Conservation (phyloP, 2,113 vertebrate species). For the Nycticorax nycticorax region DNA sequence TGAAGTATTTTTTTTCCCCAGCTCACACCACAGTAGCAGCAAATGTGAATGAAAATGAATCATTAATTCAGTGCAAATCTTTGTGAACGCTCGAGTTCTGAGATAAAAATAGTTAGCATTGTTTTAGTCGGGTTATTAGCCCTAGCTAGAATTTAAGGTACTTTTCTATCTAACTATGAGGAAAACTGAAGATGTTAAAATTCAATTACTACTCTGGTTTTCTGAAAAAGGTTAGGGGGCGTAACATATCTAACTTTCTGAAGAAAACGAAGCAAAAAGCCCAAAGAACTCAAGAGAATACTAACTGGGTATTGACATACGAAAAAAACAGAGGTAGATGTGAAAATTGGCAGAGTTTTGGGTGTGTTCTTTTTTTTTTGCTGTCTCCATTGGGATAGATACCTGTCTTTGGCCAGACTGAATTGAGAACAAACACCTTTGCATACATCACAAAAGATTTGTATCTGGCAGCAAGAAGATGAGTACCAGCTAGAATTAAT, state of each 20-base stretch:
- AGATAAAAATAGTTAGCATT: neutral
- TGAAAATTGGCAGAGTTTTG: neutral
- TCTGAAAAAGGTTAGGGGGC: neutral
- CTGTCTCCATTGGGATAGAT: neutral
- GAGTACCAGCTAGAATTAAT: neutral
- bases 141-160: neutral
- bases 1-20: neutral
- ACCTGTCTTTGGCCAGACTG: neutral
- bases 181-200: neutral
- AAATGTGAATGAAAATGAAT: neutral
- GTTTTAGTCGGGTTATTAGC: neutral
- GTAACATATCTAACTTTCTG: neutral
- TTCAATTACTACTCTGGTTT: neutral
- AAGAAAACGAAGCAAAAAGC: neutral
- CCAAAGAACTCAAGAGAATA: neutral
- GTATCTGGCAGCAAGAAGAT: neutral
- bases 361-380: neutral
- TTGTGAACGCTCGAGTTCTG: neutral
- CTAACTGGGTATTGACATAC: neutral
- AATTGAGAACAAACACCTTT: neutral
- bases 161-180: neutral
- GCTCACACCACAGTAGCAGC: neutral
- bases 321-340: neutral
- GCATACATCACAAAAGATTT: neutral
- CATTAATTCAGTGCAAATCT: neutral